These are phyloP conservation scores for Odontomachus brunneus DNA, from an alignment of 1,140 invertebrate genomes.

Conservation along the genomic window DNA sequence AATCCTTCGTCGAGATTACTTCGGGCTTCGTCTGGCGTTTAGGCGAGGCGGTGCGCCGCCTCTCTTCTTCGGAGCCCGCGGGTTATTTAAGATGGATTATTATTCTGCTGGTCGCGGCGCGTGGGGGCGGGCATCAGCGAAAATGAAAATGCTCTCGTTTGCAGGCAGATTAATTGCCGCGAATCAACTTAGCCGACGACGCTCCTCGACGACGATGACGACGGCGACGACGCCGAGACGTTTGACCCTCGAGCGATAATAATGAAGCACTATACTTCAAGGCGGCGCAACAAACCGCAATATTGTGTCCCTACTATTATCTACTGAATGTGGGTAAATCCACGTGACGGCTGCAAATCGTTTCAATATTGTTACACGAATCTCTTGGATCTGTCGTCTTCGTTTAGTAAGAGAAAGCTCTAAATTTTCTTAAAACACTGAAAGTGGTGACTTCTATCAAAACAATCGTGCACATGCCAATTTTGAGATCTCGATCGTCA, in stretches of 20 bases:
- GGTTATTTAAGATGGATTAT: slow-evolving; percentile 85
- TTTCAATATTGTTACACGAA: neutral
- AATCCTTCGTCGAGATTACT: slow-evolving; percentile 81
- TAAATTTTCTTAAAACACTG: too few species aligned
- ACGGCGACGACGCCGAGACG: neutral
- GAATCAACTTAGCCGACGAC: slow-evolving; percentile 71
- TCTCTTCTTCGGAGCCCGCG: slow-evolving; percentile 70
- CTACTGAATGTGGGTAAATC: neutral
- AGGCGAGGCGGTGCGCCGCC: slow-evolving; percentile 34
- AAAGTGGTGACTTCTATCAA: too few species aligned
- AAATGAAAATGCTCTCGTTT: slow-evolving; percentile 84
- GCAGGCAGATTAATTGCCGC: slow-evolving; percentile 78
- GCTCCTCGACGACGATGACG: slow-evolving; percentile 1
- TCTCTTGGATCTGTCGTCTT: too few species aligned
- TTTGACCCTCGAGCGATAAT: slow-evolving; percentile 12
- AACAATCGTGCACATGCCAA: too few species aligned
- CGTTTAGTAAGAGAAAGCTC: too few species aligned
- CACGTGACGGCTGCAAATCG: neutral
- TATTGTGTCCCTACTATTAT: neutral
- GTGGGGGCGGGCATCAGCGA: slow-evolving; percentile 78
- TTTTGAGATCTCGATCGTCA: too few species aligned
- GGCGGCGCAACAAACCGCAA: neutral
- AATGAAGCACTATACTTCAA: slow-evolving; percentile 2
- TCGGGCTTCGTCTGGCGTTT: slow-evolving; percentile 73
- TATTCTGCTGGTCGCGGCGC: slow-evolving; percentile 75